phyloP scores from a whole-genome alignment of 2,113 vertebrate species.

The Ammodytes dubius region DNA sequence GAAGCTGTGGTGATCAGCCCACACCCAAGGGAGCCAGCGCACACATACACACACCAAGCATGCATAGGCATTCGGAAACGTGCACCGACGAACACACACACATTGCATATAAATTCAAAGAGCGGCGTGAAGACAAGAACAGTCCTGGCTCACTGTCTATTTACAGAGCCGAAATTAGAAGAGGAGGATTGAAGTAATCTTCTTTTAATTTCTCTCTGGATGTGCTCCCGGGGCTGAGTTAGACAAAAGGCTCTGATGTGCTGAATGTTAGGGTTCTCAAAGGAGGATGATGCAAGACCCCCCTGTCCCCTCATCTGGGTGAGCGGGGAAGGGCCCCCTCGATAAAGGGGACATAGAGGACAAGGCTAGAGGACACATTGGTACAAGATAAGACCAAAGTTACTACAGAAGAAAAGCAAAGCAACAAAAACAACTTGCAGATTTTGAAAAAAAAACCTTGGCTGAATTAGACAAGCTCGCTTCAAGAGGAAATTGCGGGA shows the following conservation, averaged over 20 bases:
- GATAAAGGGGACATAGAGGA: constrained; percentile 32
- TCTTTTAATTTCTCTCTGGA: constrained; percentile 77
- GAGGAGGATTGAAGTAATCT: constrained; percentile 72
- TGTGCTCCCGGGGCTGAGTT: constrained; percentile 61
- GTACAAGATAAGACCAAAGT: neutral
- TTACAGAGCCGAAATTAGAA: constrained; percentile 76
- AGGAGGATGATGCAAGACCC: constrained; percentile 71
- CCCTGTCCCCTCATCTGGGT: constrained; percentile 48
- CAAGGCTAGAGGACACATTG: constrained; percentile 13
- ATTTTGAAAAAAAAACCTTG: neutral
- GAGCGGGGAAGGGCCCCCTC: constrained; percentile 3
- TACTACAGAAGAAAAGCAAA: neutral
- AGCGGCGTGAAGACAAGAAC: constrained; percentile 53
- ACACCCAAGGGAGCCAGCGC: constrained; percentile 13
- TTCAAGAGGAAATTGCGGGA: constrained; percentile 5
- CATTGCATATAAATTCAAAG: constrained; percentile 31
- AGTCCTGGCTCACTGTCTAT: constrained; percentile 65
- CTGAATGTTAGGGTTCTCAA: constrained; percentile 47
- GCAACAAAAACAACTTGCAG: neutral
- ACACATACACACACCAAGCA: neutral
- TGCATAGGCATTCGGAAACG: neutral
- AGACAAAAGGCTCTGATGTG: constrained; percentile 59
- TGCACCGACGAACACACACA: neutral
- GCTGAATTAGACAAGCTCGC: constrained; percentile 7
- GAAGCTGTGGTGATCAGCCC: constrained; percentile 53